Percentiles rank a stretch among this genome's conserved stretches.
Evolutionary conservation across 2,888 invertebrate species (phyloP).

Genomic region (Strigamia crassipes): DNA sequence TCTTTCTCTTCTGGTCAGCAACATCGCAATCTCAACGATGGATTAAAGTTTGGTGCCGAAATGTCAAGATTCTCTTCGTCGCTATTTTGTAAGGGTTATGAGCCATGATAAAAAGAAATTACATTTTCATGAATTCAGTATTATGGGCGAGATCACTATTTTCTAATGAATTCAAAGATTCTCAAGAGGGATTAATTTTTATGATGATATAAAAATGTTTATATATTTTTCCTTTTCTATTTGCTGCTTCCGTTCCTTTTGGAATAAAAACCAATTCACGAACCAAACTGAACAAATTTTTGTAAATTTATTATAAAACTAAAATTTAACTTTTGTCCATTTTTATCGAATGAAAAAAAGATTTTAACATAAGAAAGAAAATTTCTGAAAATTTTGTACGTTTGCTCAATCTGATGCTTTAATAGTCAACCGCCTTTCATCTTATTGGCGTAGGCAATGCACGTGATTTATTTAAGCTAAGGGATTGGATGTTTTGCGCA

Average conservation of each 20-base stretch:
- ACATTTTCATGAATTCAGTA: neutral
- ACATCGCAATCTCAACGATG: neutral
- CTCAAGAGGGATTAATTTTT: slow-evolving; percentile 4
- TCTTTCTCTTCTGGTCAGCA: slow-evolving; percentile 12
- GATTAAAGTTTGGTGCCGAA: neutral
- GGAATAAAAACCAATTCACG: too few relatives aligned
- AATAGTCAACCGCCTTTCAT: neutral
- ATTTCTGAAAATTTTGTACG: neutral
- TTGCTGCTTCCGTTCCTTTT: neutral
- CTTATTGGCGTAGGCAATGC: neutral
- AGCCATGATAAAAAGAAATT: neutral
- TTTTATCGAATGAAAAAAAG: neutral
- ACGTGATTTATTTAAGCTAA: neutral
- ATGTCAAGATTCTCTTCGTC: neutral
- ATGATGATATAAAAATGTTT: neutral
- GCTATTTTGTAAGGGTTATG: slow-evolving; percentile 21
- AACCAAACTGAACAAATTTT: too few relatives aligned
- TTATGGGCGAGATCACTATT: neutral
- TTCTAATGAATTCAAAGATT: slow-evolving; percentile 10
- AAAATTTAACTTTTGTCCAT: too few relatives aligned
- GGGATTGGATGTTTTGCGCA: neutral
- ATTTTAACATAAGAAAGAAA: neutral
- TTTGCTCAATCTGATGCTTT: neutral
- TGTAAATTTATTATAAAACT: too few relatives aligned
- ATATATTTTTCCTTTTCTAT: neutral